Evolutionary conservation across 2,888 invertebrate species (phyloP).

Genomic region (Scaeva pyrastri): DNA sequence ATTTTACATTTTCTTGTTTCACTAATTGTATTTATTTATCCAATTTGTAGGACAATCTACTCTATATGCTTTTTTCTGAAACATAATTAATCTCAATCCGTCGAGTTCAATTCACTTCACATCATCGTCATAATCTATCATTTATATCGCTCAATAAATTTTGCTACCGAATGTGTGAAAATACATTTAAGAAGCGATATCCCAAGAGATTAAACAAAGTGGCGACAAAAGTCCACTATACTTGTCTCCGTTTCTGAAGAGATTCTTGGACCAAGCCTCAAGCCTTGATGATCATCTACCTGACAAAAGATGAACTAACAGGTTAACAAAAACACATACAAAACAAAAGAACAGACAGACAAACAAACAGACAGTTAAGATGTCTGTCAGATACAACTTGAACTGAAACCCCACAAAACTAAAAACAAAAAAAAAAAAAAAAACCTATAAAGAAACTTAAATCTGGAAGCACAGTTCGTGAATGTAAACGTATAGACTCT

Average conservation of each 20-base stretch:
- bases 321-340: constrained; percentile 2
- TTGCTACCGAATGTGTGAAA: constrained; percentile 10
- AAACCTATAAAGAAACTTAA: neutral
- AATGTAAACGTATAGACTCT: too few relatives aligned
- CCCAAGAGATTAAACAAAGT: neutral
- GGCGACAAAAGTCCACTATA: neutral
- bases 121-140: constrained; percentile 3
- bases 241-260: constrained; percentile 1
- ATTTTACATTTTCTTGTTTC: too few relatives aligned
- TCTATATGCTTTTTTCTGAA: neutral
- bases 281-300: neutral
- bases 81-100: constrained; percentile 14
- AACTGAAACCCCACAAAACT: constrained; percentile 12
- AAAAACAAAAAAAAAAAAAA: neutral
- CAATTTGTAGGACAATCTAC: too few relatives aligned
- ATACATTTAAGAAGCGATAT: neutral
- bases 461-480: neutral
- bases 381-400: neutral
- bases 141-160: neutral
- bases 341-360: constrained; percentile 3
- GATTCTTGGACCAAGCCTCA: neutral
- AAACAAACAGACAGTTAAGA: neutral
- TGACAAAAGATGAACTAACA: constrained; percentile 5
- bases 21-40: too few relatives aligned
- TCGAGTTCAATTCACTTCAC: neutral